Evolutionary conservation across 2,888 invertebrate species (phyloP).

Genomic region (Oxystoma pomonae): DNA sequence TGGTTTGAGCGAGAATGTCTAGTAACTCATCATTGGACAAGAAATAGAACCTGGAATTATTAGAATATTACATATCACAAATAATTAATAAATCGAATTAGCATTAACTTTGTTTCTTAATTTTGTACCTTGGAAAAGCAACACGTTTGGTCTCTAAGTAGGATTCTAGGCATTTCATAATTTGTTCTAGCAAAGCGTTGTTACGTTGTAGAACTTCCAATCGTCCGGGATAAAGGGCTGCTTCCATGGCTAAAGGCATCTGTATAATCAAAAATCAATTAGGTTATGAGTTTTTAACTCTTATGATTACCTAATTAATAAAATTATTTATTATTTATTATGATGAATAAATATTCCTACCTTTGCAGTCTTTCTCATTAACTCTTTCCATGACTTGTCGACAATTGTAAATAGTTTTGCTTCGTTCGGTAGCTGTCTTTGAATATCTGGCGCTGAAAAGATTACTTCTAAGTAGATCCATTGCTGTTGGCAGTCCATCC

Average conservation of each 20-base stretch:
- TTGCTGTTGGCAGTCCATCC: conserved; percentile 84
- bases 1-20: conserved; percentile 79
- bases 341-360: conserved; percentile 41
- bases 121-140: conserved; percentile 67
- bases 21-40: conserved; percentile 85
- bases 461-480: conserved; percentile 95
- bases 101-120: too few species aligned
- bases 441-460: conserved; percentile 92
- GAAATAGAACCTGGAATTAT: conserved; percentile 68
- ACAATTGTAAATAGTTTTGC: conserved; percentile 81
- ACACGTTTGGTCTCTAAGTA: conserved; percentile 85
- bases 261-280: conserved; percentile 36
- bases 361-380: conserved; percentile 78
- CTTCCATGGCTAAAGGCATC: conserved; percentile 77
- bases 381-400: conserved; percentile 87
- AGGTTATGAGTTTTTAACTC: too few species aligned
- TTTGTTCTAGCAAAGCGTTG: conserved; percentile 79
- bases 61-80: too few species aligned
- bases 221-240: conserved; percentile 68
- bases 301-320: neutral
- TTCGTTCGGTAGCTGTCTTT: conserved; percentile 86
- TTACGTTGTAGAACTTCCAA: conserved; percentile 66
- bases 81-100: too few species aligned
- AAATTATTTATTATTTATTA: conserved; percentile 3
- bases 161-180: conserved; percentile 85